Evolutionary conservation across 2,888 invertebrate genomes (phyloP), one percentile per base, ranked within the genome.

Genomic region (Hofmannophila pseudospretella): DNA sequence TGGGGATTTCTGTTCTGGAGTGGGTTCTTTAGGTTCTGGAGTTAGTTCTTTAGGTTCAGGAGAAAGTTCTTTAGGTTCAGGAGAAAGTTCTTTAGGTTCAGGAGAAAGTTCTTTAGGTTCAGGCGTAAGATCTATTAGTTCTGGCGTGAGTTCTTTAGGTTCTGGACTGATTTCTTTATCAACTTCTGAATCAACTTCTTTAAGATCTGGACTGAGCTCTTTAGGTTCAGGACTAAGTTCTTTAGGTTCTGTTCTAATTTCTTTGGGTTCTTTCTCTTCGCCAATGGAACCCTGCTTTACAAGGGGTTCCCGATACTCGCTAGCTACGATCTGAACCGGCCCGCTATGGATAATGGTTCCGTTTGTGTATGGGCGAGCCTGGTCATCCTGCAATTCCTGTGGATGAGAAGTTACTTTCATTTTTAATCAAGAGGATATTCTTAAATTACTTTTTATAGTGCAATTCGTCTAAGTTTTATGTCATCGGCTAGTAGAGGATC

Each of bases 301-400:
- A n/a, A 66, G 45, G 12, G 50, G 31, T 39, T 79, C 77, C 16
- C 56, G 58, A 45, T 79, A 81, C 54, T 84, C 84, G 44, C 74
- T 80, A 38, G 78, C 66, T 39, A 80, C 73, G 41, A 81, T 85
- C 42, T 77, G 81, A 32, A 82, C 78, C 26, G 82, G 81, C 22
- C 80, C 77, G 47, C 67, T 72, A 42, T 72, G 70, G 25, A 78
- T 49, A 13, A 86, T 63, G 41, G 77, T 79, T 27, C 87, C 87
- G 45, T 87, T 87, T 3, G 84, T 82, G 50, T 80, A 79, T 0
- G 84, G 78, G 50, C 79, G 84, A 66, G 79, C 57, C 35, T 67
- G 54, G 36, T 70, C 77, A 69, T 80, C 85, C 72, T 73, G 78
- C 61, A 64, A 63, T 53, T 84, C 84, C 84, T 84, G 67, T 8